phyloP scores from a whole-genome alignment of 2,797 vertebrate species.

The Stomatorhinus walkeri region DNA sequence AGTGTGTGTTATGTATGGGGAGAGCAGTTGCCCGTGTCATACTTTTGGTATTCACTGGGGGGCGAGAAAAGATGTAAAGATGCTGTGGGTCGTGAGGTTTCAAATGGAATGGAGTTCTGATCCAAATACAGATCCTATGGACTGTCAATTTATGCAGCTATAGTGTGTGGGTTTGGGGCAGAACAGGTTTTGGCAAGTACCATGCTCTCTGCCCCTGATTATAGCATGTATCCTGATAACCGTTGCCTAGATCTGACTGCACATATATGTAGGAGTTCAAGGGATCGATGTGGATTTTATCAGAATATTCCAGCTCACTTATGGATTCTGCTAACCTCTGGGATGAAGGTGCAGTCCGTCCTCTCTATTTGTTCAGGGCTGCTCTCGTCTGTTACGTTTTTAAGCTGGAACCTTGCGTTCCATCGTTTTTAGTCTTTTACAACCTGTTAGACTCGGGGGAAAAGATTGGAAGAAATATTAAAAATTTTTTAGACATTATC shows the following conservation, averaged over 20 bases:
- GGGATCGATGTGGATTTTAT: background rate
- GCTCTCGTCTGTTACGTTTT: background rate
- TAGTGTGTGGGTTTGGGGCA: background rate
- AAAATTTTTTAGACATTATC: constrained; percentile 18
- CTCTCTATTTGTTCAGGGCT: background rate
- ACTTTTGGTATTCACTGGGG: background rate
- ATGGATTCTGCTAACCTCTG: background rate
- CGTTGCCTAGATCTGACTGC: background rate
- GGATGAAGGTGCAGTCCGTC: background rate
- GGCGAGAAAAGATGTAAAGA: background rate
- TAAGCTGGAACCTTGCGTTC: background rate
- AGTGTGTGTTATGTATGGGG: background rate
- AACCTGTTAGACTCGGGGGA: background rate
- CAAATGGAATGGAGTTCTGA: background rate
- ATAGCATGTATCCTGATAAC: background rate
- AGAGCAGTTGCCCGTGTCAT: background rate
- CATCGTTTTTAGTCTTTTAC: background rate
- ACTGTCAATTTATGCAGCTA: background rate
- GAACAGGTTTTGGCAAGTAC: background rate
- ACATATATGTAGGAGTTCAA: background rate
- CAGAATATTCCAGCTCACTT: background rate
- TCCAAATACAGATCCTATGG: background rate
- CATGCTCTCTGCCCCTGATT: background rate
- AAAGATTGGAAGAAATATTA: background rate
- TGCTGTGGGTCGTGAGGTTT: background rate